Evolutionary conservation across 1,140 invertebrate species (phyloP).

Genomic region (Cyclargus thomasi): DNA sequence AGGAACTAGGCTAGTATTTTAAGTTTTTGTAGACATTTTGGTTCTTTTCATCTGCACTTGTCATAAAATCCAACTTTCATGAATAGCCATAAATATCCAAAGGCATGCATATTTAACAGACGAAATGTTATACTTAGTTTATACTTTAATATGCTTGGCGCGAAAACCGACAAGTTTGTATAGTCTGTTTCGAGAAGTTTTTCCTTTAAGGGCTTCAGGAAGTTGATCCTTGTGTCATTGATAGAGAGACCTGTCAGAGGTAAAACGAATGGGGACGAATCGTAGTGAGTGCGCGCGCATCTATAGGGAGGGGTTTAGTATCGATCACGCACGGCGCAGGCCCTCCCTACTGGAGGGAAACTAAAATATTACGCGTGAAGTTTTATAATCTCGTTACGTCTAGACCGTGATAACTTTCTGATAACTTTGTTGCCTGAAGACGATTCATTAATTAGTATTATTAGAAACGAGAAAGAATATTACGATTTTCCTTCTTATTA

Average conservation of each 20-base stretch:
- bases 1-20: too few species aligned
- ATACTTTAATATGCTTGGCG: constrained; percentile 39
- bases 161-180: constrained; percentile 42
- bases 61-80: too few species aligned
- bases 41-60: too few species aligned
- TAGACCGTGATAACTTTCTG: constrained; percentile 30
- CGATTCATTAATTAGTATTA: constrained; percentile 6
- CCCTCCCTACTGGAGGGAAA: constrained; percentile 55
- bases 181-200: too few species aligned
- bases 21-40: too few species aligned
- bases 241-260: too few species aligned
- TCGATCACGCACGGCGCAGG: constrained; percentile 52
- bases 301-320: constrained; percentile 50
- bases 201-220: too few species aligned
- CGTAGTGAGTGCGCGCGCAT: constrained; percentile 46
- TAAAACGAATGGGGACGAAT: too few species aligned
- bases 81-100: too few species aligned
- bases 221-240: constrained; percentile 22
- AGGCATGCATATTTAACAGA: not conserved
- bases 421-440: constrained; percentile 1
- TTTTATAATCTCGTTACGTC: constrained; percentile 41
- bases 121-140: not conserved
- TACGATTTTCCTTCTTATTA: not conserved
- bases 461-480: not conserved
- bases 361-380: constrained; percentile 47